Evolutionary conservation across 2,797 vertebrate species (phyloP), one percentile per base, ranked within the genome.

Genomic region (Sphenopsis melanotis): DNA sequence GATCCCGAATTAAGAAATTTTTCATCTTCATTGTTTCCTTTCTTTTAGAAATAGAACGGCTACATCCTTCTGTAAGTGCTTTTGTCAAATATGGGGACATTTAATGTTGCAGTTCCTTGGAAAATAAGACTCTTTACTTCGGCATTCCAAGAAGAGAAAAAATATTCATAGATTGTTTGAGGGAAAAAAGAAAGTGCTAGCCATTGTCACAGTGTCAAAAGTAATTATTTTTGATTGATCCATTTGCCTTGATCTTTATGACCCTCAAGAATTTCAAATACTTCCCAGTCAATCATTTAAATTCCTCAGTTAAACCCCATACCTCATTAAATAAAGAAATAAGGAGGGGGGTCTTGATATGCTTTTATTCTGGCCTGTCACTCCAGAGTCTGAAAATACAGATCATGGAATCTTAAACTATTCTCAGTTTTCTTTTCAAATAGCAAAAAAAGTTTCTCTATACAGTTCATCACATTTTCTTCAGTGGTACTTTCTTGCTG

Each of bases 221-320:
- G 57, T 68, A 79, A 87, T 96, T 83, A 87, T 87, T 65, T 83
- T 69, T 32, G 59, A 80, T 85, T 70, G 72, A 83, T 95, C 61
- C 59, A 53, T 95, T 91, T 94, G 63, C 52, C 86, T 84, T 86
- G 46, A 88, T 93, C 63, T 92, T 87, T 66, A 68, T 80, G 80
- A 93, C 56, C 79, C 80, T 79, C 50, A 83, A 94, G 80, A 87
- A 93, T 93, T 86, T 78, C 71, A 95, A 94, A 91, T 90, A 70
- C 70, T 90, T 96, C 78, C 60, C 92, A 87, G 81, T 93, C 91
- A 85, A 76, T 94, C 72, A 83, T 89, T 87, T 95, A 92, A 89
- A 96, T 95, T 95, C 86, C 72, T 34, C 61, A 60, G 68, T 36
- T 93, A 90, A 93, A 79, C 49, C n/a, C 50, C 23, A 3, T 66